These are phyloP conservation scores for Branchinecta lynchi DNA, from an alignment of 1,140 invertebrate genomes.

Conservation along the genomic window DNA sequence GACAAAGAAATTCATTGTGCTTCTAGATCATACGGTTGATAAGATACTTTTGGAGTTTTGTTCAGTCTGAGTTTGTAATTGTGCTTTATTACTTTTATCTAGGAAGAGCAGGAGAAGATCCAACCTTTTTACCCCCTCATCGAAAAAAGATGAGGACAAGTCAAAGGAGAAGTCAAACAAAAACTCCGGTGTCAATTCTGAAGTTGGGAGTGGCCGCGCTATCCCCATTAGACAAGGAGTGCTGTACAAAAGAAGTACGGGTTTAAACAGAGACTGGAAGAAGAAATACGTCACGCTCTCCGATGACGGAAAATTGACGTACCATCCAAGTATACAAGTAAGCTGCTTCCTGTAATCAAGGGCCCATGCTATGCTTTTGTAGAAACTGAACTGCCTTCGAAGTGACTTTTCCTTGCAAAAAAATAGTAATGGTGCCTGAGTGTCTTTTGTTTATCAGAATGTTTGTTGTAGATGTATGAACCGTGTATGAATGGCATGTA, in stretches of 20 bases:
- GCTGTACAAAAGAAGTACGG: slow-evolving; percentile 86
- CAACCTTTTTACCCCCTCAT: slow-evolving; percentile 83
- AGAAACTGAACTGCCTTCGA: not conserved
- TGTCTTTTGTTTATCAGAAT: too few relatives aligned
- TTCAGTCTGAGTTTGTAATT: too few relatives aligned
- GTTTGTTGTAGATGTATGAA: too few relatives aligned
- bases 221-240: slow-evolving; percentile 96
- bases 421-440: too few relatives aligned
- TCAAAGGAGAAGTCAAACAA: slow-evolving; percentile 41
- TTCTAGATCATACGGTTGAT: too few relatives aligned
- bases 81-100: too few relatives aligned
- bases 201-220: slow-evolving; percentile 79
- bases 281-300: slow-evolving; percentile 96
- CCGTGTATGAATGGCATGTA: too few relatives aligned
- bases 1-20: too few relatives aligned
- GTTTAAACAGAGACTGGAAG: slow-evolving; percentile 95
- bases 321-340: slow-evolving; percentile 59
- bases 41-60: too few relatives aligned
- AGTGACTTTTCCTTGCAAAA: too few relatives aligned
- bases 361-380: too few relatives aligned
- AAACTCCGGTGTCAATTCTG: slow-evolving; percentile 36
- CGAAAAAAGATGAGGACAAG: slow-evolving; percentile 70
- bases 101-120: slow-evolving; percentile 80
- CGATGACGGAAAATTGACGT: slow-evolving; percentile 83
- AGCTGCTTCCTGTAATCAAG: not conserved